Evolutionary conservation across 35 echinoderm and acorn worm genomes (phyloP), one percentile per base, ranked within the genome.

Genomic region (Ophioderma brevispina): DNA sequence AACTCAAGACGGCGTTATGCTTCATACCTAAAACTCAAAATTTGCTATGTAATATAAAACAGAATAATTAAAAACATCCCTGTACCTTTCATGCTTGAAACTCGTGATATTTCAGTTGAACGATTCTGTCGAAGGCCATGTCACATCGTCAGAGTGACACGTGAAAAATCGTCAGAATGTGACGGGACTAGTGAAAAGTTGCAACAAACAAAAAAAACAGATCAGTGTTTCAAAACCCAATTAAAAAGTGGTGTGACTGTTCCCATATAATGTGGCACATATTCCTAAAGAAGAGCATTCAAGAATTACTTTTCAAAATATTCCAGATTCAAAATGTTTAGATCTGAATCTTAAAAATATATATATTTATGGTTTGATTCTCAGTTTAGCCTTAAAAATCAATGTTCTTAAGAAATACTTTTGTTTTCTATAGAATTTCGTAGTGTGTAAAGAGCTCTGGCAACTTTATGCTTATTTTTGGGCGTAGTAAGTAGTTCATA

Each of bases 81-180:
- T 79, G 31, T 90, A 98, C 96, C 97, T 95, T 95, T 99, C 37
- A 99, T 35, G 41, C 82, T 88, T 30, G 90, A 75, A 90, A 87
- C 93, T 76, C 95, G 97, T 37, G 97, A 55, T 93, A 99, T 52
- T 99, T 99, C 28, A 99, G 87, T 80, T 99, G 97, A 33, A 93
- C 93, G 31, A 99, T 95, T 86, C 88, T 95, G 81, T 99, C 97
- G 88, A 99, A 99, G 19, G 97, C 97, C n/a, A 94, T 76, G 89
- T 99, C 97, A 31, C 97, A 93, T 99, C 97, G 78, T 99, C 97
- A 87, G 95, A 78, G 90, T 95, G 81, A 99, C 95, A 33, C 91
- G 46, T 59, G 92, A 84, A 99, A 99, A 99, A 38, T 99, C 97
- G 63, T 99, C 97, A 41, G 88, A 90, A 80, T 99, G 88, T 99